phyloP scores from a whole-genome alignment of 2,797 vertebrate genomes.

The Oophaga sylvatica region DNA sequence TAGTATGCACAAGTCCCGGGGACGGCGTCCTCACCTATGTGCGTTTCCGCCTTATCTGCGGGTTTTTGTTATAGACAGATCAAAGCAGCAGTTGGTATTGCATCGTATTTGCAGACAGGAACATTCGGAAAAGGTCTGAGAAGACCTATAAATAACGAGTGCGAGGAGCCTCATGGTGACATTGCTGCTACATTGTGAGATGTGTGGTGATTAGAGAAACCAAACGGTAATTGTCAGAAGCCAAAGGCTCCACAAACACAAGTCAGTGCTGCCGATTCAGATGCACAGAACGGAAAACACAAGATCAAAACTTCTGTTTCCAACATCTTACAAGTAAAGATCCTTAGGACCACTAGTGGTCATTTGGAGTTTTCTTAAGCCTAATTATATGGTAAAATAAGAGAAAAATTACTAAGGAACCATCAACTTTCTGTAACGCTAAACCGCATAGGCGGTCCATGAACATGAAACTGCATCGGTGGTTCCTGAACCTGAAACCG shows the following conservation, averaged over 20 bases:
- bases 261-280: background rate
- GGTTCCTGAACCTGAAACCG: too few relatives aligned
- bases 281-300: background rate
- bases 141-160: slow-evolving; percentile 12
- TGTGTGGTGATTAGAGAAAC: background rate
- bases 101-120: background rate
- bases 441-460: too few relatives aligned
- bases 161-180: background rate
- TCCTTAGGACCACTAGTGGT: background rate
- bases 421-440: too few relatives aligned
- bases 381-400: background rate
- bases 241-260: background rate
- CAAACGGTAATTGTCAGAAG: background rate
- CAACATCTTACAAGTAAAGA: too few relatives aligned
- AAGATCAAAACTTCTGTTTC: background rate
- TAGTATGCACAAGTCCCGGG: too few relatives aligned
- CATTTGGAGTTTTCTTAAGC: background rate
- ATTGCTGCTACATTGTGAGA: background rate
- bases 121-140: slow-evolving; percentile 22
- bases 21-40: too few relatives aligned
- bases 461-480: too few relatives aligned
- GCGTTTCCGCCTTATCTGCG: too few relatives aligned
- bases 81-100: background rate
- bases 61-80: background rate
- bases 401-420: background rate